A percentile compares a stretch with the other conserved stretches of the same genome.
Conservation (phyloP, 2,888 invertebrate genomes). For the Macrosoma leucophasiata region DNA sequence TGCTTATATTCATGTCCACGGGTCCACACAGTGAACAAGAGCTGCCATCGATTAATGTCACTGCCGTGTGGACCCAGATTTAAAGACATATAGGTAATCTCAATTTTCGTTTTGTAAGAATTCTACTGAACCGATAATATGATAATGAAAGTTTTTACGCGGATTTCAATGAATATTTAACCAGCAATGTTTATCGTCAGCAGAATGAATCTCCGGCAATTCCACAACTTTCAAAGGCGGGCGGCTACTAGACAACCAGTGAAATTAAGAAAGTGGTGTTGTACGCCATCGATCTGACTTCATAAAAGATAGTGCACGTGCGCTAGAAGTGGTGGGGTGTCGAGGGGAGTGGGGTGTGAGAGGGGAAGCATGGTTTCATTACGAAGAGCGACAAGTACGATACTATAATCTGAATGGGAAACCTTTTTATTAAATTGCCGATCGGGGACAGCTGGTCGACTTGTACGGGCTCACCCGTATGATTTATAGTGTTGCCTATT, state of each 20-base stretch:
- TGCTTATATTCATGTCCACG: too few species aligned
- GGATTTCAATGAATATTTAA: slow-evolving; percentile 6
- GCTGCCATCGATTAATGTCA: too few species aligned
- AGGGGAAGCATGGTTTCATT: slow-evolving; percentile 13
- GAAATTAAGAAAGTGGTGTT: slow-evolving; percentile 46
- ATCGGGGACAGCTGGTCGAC: slow-evolving; percentile 49
- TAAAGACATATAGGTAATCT: too few species aligned
- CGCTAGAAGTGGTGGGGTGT: slow-evolving; percentile 10
- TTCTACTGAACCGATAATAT: background rate
- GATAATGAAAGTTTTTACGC: slow-evolving; percentile 5
- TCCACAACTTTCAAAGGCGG: slow-evolving; percentile 5
- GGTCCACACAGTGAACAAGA: too few species aligned
- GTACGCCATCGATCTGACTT: slow-evolving; percentile 41
- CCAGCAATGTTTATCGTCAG: slow-evolving; percentile 1
- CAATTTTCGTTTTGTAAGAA: background rate
- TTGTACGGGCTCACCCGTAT: slow-evolving; percentile 67
- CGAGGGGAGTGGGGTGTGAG: too few species aligned
- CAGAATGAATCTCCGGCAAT: too few species aligned
- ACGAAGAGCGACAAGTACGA: slow-evolving; percentile 9
- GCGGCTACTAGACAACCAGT: too few species aligned
- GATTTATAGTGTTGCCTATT: slow-evolving; percentile 47
- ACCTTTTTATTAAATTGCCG: slow-evolving; percentile 72
- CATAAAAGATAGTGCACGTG: slow-evolving; percentile 29
- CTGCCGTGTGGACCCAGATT: too few species aligned
- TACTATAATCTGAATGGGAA: slow-evolving; percentile 54